Evolutionary conservation across 1,140 invertebrate species (phyloP).

Genomic region (Bombus impatiens): DNA sequence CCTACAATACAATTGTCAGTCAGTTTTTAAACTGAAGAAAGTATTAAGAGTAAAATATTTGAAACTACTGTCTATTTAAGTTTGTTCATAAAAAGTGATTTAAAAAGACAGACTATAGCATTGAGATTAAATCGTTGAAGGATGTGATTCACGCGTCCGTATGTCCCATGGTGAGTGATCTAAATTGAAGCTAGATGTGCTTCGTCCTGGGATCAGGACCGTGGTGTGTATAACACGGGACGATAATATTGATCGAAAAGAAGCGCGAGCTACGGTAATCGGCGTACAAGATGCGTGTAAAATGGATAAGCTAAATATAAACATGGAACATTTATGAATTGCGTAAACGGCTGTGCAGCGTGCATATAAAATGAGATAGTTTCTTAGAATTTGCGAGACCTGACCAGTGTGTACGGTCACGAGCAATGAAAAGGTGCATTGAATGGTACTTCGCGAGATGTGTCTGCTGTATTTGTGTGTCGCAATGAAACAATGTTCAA

Average conservation of each 20-base stretch:
- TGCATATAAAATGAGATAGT: conserved; percentile 79
- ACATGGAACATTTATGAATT: conserved; percentile 82
- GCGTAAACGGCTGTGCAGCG: conserved; percentile 81
- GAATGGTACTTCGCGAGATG: conserved; percentile 69
- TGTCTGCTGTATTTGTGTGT: conserved; percentile 37
- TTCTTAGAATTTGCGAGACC: conserved; percentile 68
- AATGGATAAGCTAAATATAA: conserved; percentile 74
- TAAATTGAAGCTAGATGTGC: conserved; percentile 46
- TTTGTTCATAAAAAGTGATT: background rate
- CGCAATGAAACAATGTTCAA: background rate
- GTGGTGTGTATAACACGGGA: conserved; percentile 40
- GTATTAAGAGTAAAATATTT: background rate
- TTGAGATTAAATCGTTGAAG: background rate
- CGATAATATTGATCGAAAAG: conserved; percentile 60
- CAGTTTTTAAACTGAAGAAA: background rate
- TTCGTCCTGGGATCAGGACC: conserved; percentile 42
- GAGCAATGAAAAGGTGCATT: conserved; percentile 76
- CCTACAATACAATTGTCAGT: background rate
- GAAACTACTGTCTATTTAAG: background rate
- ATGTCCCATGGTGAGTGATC: conserved; percentile 73
- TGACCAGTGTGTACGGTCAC: conserved; percentile 71
- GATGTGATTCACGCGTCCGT: conserved; percentile 50
- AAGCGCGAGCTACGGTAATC: conserved; percentile 73
- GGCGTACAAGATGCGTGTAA: conserved; percentile 77
- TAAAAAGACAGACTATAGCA: background rate